Percentiles rank a stretch among this genome's conserved stretches.
Evolutionary conservation across 2,113 vertebrate genomes (phyloP).

Genomic region (Serinus canaria): DNA sequence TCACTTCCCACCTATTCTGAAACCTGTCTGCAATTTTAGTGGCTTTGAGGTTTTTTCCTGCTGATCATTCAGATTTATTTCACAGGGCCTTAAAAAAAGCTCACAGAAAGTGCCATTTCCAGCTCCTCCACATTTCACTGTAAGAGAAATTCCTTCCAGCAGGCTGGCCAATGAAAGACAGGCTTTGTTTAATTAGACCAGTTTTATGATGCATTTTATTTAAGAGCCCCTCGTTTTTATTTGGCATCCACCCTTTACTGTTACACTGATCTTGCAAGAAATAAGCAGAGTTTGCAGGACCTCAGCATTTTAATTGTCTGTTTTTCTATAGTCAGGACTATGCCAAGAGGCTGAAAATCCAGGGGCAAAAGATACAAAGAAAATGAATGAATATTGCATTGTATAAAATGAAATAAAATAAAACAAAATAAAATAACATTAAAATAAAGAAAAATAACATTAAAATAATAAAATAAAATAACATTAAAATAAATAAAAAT

Average conservation of each 20-base stretch:
- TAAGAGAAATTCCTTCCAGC: background rate
- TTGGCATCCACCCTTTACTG: background rate
- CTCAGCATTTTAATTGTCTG: background rate
- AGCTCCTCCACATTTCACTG: background rate
- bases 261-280: background rate
- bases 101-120: background rate
- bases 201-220: background rate
- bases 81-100: background rate
- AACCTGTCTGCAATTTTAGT: background rate
- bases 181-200: background rate
- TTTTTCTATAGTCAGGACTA: background rate
- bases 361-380: background rate
- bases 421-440: too few relatives aligned
- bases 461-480: too few relatives aligned
- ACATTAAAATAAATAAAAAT: too few relatives aligned
- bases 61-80: background rate
- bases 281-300: background rate
- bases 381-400: background rate
- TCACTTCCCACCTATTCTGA: accelerated
- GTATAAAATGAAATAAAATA: background rate
- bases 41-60: background rate
- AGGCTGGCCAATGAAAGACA: background rate
- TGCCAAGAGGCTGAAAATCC: background rate
- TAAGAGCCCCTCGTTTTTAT: background rate
- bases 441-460: too few relatives aligned